These are phyloP conservation scores for Scolopax bukidnonensis DNA, from an alignment of 2,797 vertebrate genomes.

Conservation along the genomic window DNA sequence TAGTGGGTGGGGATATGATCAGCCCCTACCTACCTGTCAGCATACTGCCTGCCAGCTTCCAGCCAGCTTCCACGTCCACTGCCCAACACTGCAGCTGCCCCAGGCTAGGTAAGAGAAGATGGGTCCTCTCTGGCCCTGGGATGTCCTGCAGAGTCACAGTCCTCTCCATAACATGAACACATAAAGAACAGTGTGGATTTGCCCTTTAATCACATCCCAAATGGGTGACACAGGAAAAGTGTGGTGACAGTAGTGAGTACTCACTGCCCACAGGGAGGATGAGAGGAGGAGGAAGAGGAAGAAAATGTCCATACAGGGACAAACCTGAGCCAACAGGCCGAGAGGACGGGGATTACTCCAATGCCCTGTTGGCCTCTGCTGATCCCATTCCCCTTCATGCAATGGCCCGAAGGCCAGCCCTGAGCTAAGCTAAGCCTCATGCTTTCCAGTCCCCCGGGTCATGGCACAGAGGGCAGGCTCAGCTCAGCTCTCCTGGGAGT, in stretches of 20 bases:
- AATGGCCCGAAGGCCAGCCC: neutral
- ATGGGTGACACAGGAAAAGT: neutral
- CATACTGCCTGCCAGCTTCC: neutral
- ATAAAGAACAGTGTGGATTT: neutral
- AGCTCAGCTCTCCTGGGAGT: neutral
- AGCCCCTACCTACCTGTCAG: neutral
- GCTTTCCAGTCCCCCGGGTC: neutral
- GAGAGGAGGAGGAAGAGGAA: neutral
- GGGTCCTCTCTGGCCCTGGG: neutral
- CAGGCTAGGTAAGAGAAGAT: neutral
- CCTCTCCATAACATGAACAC: neutral
- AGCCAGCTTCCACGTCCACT: neutral
- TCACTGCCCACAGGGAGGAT: neutral
- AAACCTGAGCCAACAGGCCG: neutral
- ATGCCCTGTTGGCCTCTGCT: accelerated
- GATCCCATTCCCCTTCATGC: neutral
- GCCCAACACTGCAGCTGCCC: neutral
- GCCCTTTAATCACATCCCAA: slow-evolving; percentile 40
- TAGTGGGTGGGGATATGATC: neutral
- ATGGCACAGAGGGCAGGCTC: neutral
- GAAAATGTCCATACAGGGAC: neutral
- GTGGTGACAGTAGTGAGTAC: neutral
- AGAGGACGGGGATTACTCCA: neutral
- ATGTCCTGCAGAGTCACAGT: neutral
- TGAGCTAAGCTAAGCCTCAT: neutral